Conservation (phyloP, 2,888 invertebrate genomes). For the Tenthredo mesomela region DNA sequence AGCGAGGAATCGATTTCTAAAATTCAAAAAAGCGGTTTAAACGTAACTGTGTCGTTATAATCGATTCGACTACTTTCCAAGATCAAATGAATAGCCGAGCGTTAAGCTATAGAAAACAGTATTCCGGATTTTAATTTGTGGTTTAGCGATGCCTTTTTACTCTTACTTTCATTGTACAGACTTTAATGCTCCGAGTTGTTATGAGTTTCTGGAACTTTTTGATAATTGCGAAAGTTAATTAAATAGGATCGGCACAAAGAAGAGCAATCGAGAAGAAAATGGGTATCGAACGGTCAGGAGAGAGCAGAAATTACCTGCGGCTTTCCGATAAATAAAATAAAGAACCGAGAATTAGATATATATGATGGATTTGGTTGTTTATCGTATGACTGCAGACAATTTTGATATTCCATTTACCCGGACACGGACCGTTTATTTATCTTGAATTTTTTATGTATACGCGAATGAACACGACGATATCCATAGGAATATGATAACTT, state of each 20-base stretch:
- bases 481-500: not conserved
- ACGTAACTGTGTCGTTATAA: not conserved
- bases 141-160: not conserved
- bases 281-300: not conserved
- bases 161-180: not conserved
- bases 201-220: not conserved
- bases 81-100: not conserved
- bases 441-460: slow-evolving; percentile 1
- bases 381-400: not conserved
- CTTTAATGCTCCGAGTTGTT: not conserved
- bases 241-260: slow-evolving; percentile 13
- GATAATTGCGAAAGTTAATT: slow-evolving; percentile 23
- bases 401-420: not conserved
- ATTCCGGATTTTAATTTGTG: not conserved
- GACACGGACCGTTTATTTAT: not conserved
- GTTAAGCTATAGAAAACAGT: not conserved
- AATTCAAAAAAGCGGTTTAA: not conserved
- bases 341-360: not conserved
- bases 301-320: not conserved
- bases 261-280: not conserved
- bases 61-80: not conserved
- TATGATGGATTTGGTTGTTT: not conserved
- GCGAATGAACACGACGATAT: not conserved
- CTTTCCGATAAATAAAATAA: not conserved
- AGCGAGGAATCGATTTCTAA: not conserved